phyloP scores from a whole-genome alignment of 1,140 invertebrate species.

The Habropoda laboriosa region DNA sequence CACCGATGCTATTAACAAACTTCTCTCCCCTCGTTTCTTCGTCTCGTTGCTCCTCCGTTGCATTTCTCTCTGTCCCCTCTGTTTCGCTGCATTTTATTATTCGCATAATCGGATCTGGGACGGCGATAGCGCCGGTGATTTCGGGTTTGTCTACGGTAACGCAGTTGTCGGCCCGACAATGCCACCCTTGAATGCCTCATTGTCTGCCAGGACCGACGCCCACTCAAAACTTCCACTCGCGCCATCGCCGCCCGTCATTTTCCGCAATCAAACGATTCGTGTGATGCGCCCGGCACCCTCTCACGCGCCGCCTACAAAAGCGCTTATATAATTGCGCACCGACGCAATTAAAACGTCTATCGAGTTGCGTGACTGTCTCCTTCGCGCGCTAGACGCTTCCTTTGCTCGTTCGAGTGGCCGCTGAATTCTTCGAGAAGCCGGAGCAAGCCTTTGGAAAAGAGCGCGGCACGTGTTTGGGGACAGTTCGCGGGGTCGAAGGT shows the following conservation, averaged over 20 bases:
- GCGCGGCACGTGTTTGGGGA: too few species aligned
- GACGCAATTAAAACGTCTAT: conserved; percentile 59
- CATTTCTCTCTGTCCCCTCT: not conserved
- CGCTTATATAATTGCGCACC: conserved; percentile 32
- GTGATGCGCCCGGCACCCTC: conserved; percentile 29
- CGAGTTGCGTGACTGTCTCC: not conserved
- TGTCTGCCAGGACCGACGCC: conserved; percentile 75
- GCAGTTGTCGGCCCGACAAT: conserved; percentile 76
- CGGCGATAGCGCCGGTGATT: conserved; percentile 77
- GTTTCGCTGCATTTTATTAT: conserved; percentile 73
- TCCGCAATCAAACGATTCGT: conserved; percentile 72
- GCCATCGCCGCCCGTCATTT: conserved; percentile 68
- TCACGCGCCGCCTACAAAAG: conserved; percentile 24
- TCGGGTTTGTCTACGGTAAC: conserved; percentile 80
- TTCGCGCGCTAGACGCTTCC: conserved; percentile 13
- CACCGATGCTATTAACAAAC: conserved; percentile 49
- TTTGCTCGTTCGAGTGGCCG: not conserved
- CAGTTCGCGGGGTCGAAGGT: too few species aligned
- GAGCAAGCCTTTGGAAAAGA: not conserved
- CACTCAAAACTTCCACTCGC: conserved; percentile 74
- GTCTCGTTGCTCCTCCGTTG: not conserved
- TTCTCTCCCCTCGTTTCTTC: conserved; percentile 18
- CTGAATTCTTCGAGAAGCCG: not conserved
- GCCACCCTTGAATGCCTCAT: conserved; percentile 76
- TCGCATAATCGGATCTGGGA: conserved; percentile 77